A percentile compares a stretch with the other conserved stretches of the same genome.
Evolutionary conservation across 1,140 invertebrate species (phyloP).

Genomic region (Plodia interpunctella): DNA sequence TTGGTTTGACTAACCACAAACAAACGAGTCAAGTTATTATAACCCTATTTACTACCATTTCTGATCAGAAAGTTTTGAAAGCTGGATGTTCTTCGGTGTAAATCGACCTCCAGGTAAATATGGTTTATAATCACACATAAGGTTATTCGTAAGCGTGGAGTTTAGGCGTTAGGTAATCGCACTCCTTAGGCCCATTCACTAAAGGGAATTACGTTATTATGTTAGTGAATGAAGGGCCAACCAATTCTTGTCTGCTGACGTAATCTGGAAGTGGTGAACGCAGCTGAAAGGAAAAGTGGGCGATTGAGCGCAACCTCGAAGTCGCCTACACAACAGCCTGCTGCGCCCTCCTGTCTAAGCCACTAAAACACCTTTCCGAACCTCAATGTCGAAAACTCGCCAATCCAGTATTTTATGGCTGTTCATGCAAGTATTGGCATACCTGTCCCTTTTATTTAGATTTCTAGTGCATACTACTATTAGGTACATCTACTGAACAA

Average conservation of each 20-base stretch:
- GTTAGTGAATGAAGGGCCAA: constrained; percentile 8
- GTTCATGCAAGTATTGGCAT: not conserved
- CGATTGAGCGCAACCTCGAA: constrained; percentile 60
- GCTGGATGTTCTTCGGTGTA: too few relatives aligned
- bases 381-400: constrained; percentile 1
- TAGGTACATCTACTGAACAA: too few relatives aligned
- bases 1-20: too few relatives aligned
- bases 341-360: constrained; percentile 19
- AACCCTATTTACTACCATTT: too few relatives aligned
- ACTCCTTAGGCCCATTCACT: not conserved
- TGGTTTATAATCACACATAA: too few relatives aligned
- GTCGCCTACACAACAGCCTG: constrained; percentile 55
- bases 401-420: not conserved
- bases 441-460: not conserved
- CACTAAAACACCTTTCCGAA: constrained; percentile 4
- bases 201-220: not conserved
- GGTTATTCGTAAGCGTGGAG: not conserved
- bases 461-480: not conserved
- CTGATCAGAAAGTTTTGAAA: too few relatives aligned
- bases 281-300: constrained; percentile 72
- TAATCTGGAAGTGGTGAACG: constrained; percentile 67
- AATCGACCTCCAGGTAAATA: too few relatives aligned
- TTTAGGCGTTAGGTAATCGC: not conserved
- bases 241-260: constrained; percentile 38
- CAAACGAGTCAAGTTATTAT: too few relatives aligned